phyloP scores from a whole-genome alignment of 2,888 invertebrate species.

The Rhimphoctona megacephalus region DNA sequence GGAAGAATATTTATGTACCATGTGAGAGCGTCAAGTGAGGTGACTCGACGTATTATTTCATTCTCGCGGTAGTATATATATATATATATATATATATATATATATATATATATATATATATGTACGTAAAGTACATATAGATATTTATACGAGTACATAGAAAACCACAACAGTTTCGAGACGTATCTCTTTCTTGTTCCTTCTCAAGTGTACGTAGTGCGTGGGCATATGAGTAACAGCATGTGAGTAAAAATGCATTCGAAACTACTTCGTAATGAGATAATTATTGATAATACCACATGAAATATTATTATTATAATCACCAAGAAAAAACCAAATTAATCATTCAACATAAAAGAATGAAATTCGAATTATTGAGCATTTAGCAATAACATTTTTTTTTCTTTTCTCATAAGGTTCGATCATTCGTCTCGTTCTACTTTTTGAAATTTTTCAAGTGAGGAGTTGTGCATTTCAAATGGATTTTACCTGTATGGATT shows the following conservation, averaged over 20 bases:
- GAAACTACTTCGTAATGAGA: slow-evolving; percentile 1
- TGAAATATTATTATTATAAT: neutral
- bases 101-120: too few relatives aligned
- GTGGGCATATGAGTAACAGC: slow-evolving; percentile 1
- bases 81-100: neutral
- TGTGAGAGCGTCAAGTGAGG: slow-evolving; percentile 37
- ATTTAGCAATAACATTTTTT: neutral
- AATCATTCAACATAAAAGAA: neutral
- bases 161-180: neutral
- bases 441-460: neutral
- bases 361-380: neutral
- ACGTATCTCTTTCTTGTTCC: neutral
- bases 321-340: neutral
- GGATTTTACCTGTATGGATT: slow-evolving; percentile 32
- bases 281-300: slow-evolving; percentile 18
- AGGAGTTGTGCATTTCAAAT: neutral
- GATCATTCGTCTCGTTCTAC: neutral
- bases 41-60: slow-evolving; percentile 42
- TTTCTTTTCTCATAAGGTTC: neutral
- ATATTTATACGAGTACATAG: neutral
- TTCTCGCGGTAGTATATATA: neutral
- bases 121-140: neutral
- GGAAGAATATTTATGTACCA: slow-evolving; percentile 53
- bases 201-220: slow-evolving; percentile 1
- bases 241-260: slow-evolving; percentile 10